These are phyloP conservation scores for Urocitellus parryii DNA, from an alignment of 2,113 vertebrate genomes.

Conservation along the genomic window DNA sequence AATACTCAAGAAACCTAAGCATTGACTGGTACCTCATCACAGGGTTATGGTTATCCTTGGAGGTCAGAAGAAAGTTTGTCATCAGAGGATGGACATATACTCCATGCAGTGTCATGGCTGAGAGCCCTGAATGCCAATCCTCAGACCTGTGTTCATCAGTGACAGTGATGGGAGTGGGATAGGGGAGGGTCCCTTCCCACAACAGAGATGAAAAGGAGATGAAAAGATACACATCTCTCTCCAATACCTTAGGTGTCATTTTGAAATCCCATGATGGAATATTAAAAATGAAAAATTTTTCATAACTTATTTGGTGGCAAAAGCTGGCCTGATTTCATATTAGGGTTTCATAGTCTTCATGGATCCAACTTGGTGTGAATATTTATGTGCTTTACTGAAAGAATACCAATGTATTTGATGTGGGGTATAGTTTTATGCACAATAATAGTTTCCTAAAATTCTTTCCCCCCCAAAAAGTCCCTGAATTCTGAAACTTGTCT, in stretches of 20 bases:
- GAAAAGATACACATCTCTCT: not conserved
- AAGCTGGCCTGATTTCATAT: not conserved
- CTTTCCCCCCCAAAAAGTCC: rapidly evolving
- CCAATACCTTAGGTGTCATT: not conserved
- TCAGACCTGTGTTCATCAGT: not conserved
- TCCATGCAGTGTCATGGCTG: rapidly evolving
- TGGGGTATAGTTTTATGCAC: not conserved
- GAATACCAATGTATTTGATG: not conserved
- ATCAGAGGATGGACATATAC: not conserved
- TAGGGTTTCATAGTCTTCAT: not conserved
- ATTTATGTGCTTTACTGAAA: not conserved
- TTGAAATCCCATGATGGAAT: not conserved
- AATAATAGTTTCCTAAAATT: not conserved
- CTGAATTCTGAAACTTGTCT: conserved; percentile 11
- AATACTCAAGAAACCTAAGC: not conserved
- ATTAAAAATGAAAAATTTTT: not conserved
- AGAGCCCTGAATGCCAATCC: not conserved
- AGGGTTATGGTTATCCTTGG: not conserved
- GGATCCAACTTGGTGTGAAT: not conserved
- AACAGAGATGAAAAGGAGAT: not conserved
- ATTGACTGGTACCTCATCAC: not conserved
- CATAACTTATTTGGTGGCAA: not conserved
- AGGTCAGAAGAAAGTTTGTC: not conserved
- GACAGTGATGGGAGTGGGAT: not conserved
- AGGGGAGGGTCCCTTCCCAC: too few species aligned